A percentile compares a stretch with the other conserved stretches of the same genome.
Conservation (phyloP, 2,888 invertebrate species). For the Xestia ashworthii region DNA sequence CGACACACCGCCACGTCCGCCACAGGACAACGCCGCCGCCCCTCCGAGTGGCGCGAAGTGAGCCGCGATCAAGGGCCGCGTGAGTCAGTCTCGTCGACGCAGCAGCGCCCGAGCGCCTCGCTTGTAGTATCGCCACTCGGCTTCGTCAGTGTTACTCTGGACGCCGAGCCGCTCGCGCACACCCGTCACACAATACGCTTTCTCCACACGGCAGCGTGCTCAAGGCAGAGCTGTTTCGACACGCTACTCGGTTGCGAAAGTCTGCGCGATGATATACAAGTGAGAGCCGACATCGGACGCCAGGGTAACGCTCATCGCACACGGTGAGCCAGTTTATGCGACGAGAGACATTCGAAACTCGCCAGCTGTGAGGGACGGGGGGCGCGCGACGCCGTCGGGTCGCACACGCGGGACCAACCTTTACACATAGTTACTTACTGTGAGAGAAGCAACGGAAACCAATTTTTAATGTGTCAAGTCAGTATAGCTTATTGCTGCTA, state of each 20-base stretch:
- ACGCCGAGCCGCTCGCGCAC: constrained; percentile 68
- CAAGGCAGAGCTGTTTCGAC: constrained; percentile 86
- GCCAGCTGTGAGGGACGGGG: constrained; percentile 86
- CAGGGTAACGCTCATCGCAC: constrained; percentile 89
- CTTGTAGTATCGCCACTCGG: constrained; percentile 28
- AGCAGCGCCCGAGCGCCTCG: constrained; percentile 64
- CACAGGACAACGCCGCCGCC: constrained; percentile 64
- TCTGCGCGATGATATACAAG: constrained; percentile 90
- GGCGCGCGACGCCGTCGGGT: constrained; percentile 88
- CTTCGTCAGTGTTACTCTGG: constrained; percentile 64
- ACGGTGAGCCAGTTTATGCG: constrained; percentile 87
- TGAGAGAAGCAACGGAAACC: constrained; percentile 85
- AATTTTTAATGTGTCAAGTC: constrained; percentile 91
- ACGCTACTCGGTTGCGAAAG: constrained; percentile 89
- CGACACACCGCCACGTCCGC: constrained; percentile 33
- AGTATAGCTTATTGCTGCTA: constrained; percentile 90
- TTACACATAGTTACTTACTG: constrained; percentile 83
- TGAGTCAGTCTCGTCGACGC: constrained; percentile 72
- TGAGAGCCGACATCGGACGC: constrained; percentile 87
- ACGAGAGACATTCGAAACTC: constrained; percentile 88
- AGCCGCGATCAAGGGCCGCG: constrained; percentile 75
- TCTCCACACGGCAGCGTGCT: constrained; percentile 79
- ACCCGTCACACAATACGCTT: constrained; percentile 69
- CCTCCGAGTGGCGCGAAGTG: constrained; percentile 77
- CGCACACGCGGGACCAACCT: constrained; percentile 87